Percentiles rank a stretch among this genome's conserved stretches.
Evolutionary conservation across 1,140 invertebrate species (phyloP).

Genomic region (Ostrea edulis): DNA sequence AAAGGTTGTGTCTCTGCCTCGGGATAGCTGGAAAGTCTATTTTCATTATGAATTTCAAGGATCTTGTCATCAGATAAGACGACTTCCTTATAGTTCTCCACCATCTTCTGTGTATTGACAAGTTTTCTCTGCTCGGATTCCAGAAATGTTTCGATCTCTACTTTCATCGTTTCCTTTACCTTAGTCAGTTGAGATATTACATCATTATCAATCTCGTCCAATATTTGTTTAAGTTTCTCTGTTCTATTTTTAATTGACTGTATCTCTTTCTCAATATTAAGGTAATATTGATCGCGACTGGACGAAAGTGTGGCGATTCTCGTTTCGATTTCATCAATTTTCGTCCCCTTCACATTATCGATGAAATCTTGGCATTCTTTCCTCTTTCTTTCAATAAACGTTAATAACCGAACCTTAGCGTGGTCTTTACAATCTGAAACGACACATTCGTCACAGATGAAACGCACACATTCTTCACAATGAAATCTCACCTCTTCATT

Average conservation of each 20-base stretch:
- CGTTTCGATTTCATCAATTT: not conserved
- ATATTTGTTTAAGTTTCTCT: not conserved
- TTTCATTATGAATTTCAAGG: not conserved
- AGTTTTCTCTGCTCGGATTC: not conserved
- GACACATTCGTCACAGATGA: not conserved
- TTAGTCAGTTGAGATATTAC: not conserved
- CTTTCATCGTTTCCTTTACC: not conserved
- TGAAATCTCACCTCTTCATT: not conserved
- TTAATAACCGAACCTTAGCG: not conserved
- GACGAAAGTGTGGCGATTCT: not conserved
- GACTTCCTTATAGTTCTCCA: not conserved
- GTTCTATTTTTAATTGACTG: not conserved
- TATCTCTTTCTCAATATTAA: not conserved
- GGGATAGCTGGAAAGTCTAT: not conserved
- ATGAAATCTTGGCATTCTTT: not conserved
- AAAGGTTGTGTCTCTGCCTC: not conserved
- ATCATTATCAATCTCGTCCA: not conserved
- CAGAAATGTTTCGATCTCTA: not conserved
- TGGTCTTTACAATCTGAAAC: not conserved
- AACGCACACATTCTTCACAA: not conserved
- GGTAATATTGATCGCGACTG: not conserved
- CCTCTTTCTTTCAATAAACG: not conserved
- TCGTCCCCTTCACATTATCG: not conserved
- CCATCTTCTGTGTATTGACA: not conserved
- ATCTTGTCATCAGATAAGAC: not conserved